Evolutionary conservation across 2,797 vertebrate species (phyloP).

Genomic region (Eupleurogrammus muticus): DNA sequence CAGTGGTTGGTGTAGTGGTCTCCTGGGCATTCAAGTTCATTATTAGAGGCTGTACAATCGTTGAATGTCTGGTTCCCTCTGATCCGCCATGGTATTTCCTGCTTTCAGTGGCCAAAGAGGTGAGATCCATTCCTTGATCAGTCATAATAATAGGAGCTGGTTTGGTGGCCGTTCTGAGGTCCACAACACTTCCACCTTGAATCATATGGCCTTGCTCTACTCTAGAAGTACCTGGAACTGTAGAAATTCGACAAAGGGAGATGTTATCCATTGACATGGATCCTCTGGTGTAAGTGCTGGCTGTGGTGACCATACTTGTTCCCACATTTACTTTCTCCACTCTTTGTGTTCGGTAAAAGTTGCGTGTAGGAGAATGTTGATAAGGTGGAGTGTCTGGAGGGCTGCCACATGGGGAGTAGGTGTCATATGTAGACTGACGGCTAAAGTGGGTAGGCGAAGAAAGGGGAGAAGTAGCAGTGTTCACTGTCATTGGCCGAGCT

Average conservation of each 20-base stretch:
- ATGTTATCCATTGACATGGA: conserved; percentile 95
- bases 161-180: conserved; percentile 90
- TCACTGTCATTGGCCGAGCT: conserved; percentile 87
- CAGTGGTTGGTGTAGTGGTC: conserved; percentile 88
- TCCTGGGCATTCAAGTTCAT: conserved; percentile 98
- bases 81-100: conserved; percentile 91
- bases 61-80: conserved; percentile 92
- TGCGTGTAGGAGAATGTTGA: conserved; percentile 84
- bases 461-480: conserved; percentile 90
- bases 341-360: conserved; percentile 84
- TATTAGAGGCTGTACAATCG: conserved; percentile 93
- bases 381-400: conserved; percentile 87
- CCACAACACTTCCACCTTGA: conserved; percentile 91
- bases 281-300: conserved; percentile 90
- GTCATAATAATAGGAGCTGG: conserved; percentile 94
- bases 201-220: conserved; percentile 93
- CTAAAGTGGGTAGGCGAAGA: conserved; percentile 91
- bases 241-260: conserved; percentile 96
- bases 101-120: conserved; percentile 93
- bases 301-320: conserved; percentile 85
- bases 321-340: conserved; percentile 86
- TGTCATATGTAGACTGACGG: conserved; percentile 87
- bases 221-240: conserved; percentile 92
- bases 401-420: conserved; percentile 88
- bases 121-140: conserved; percentile 98